These are phyloP conservation scores for Blennius ocellaris DNA, from an alignment of 2,113 vertebrate genomes.

Conservation along the genomic window DNA sequence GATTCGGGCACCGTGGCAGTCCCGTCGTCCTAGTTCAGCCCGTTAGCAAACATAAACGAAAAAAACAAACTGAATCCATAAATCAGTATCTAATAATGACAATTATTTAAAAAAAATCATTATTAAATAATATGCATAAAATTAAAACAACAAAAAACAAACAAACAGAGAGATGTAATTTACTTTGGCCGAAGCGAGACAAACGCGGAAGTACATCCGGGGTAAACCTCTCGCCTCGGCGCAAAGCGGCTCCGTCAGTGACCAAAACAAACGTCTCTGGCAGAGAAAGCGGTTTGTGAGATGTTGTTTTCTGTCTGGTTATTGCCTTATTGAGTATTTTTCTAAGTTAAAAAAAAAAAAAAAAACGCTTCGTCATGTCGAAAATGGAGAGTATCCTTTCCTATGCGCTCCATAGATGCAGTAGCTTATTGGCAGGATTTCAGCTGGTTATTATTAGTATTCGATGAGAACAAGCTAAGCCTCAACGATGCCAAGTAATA, in stretches of 20 bases:
- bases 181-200: neutral
- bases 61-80: no score
- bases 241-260: neutral
- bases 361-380: constrained; percentile 56
- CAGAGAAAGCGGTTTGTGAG: neutral
- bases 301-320: neutral
- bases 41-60: no score
- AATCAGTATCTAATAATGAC: no score
- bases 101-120: no score
- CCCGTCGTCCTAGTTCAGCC: no score
- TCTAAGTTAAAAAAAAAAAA: constrained; percentile 9
- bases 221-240: neutral
- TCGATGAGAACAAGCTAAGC: constrained; percentile 19
- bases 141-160: no score
- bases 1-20: neutral
- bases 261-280: constrained; percentile 59
- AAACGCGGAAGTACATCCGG: constrained; percentile 50
- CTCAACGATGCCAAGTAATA: neutral
- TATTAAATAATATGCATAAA: no score
- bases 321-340: neutral
- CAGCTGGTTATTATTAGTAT: constrained; percentile 12
- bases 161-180: neutral
- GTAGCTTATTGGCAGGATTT: neutral
- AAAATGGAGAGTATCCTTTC: constrained; percentile 84
- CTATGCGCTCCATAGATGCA: neutral